Evolutionary conservation across 2,888 invertebrate species (phyloP), one percentile per base, ranked within the genome.

Genomic region (Melieria crassipennis): DNA sequence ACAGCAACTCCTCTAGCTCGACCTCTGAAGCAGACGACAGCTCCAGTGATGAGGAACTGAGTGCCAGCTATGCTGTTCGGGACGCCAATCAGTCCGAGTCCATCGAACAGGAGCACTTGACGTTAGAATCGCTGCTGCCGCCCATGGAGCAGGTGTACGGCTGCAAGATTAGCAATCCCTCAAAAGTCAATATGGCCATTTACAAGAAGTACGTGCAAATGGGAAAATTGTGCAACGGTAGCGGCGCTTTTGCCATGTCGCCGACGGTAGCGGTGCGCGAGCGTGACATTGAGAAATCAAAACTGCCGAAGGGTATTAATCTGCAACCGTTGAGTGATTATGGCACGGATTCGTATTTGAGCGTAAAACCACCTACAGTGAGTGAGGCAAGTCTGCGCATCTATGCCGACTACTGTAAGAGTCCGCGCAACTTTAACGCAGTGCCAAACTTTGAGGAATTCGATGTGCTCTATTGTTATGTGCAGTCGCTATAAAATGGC

Each of bases 1-100:
- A 91, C 0, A 85, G 84, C 58, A 85, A 84, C 67, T 84, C 84
- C 1, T 85, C 86, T 0, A 83, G 83, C 65, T 84, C 84, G 6
- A 77, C 78, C 6, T 84, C 75, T 80, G 88, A 88, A 63, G 91
- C 90, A 74, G 91, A 90, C 75, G 92, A 92, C 75, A 91, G 92
- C 0, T 92, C 92, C 9, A 89, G 91, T 1, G 93, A 94, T 78
- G 94, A 94, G 76, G 93, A 94, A 58, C 76, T 83, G 11, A 81
- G 83, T 61, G 81, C 79, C 4, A 80, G 83, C 11, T 79, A 81
- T 70, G 79, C 80, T 13, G 80, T 82, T 10, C 82, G 80, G 68
- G 80, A 80, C 16, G 76, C 80, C 9, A 83, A 82, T 13, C 80
- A 79, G 72, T 72, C 77, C n/a, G 82, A 82, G 75, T 75, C 70